These are phyloP conservation scores for Champsocephalus gunnari DNA, from an alignment of 2,797 vertebrate species.

Conservation along the genomic window DNA sequence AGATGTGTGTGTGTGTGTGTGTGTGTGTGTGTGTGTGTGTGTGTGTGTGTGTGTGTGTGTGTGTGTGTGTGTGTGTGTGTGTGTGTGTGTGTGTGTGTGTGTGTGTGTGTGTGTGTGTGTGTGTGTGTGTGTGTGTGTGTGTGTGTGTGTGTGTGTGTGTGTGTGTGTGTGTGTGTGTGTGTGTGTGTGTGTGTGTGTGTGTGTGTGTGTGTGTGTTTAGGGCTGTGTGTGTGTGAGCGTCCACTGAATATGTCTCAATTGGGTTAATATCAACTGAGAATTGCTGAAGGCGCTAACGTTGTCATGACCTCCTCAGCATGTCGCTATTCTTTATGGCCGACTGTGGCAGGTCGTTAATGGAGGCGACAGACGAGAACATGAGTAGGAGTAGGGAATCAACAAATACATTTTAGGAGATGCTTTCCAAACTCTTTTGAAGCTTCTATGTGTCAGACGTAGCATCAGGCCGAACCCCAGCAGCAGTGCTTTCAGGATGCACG, in stretches of 20 bases:
- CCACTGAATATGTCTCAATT: constrained; percentile 32
- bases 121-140: not conserved
- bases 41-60: constrained; percentile 4
- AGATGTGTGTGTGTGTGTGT: not conserved
- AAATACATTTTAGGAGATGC: not conserved
- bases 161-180: constrained; percentile 1
- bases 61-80: not conserved
- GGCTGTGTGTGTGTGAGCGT: not conserved
- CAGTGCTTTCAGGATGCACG: too few relatives aligned
- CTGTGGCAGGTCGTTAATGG: constrained; percentile 35
- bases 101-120: constrained; percentile 4
- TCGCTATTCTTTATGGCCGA: constrained; percentile 28
- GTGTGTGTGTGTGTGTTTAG: not conserved
- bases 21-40: not conserved
- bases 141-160: not conserved
- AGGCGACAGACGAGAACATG: not conserved
- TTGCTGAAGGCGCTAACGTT: constrained; percentile 20
- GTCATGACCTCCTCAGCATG: constrained; percentile 17
- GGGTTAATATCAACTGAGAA: constrained; percentile 33
- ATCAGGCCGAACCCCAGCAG: too few relatives aligned
- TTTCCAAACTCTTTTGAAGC: not conserved
- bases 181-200: too few relatives aligned
- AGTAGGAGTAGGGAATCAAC: not conserved
- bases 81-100: not conserved
- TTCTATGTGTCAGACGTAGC: too few relatives aligned